phyloP scores from a whole-genome alignment of 2,797 vertebrate genomes.

The Centroberyx gerrardi region DNA sequence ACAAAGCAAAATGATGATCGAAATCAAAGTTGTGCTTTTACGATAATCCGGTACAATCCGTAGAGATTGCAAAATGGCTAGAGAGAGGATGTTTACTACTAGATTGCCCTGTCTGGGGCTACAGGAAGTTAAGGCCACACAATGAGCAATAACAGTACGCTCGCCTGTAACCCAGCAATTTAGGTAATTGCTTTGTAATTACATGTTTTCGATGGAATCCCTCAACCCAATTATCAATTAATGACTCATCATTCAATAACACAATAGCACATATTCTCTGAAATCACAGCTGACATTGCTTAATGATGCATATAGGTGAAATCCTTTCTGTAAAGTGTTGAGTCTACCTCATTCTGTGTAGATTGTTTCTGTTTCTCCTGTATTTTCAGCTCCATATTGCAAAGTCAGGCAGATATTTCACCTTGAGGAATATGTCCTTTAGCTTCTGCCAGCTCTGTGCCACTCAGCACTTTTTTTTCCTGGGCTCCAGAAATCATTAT shows the following conservation, averaged over 20 bases:
- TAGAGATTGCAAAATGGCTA: constrained; percentile 53
- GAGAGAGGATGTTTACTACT: constrained; percentile 29
- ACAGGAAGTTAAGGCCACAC: constrained; percentile 21
- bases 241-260: constrained; percentile 15
- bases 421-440: constrained; percentile 85
- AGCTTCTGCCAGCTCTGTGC: constrained; percentile 75
- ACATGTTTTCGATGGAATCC: background rate
- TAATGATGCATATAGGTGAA: constrained; percentile 1
- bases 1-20: constrained; percentile 53
- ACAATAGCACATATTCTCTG: constrained; percentile 1
- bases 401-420: constrained; percentile 80
- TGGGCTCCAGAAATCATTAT: constrained; percentile 82
- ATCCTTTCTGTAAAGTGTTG: constrained; percentile 11
- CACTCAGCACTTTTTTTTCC: constrained; percentile 78
- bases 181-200: background rate
- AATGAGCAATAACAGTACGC: background rate
- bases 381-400: constrained; percentile 64
- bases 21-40: constrained; percentile 68
- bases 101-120: constrained; percentile 30
- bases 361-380: constrained; percentile 47
- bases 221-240: constrained; percentile 13
- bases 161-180: background rate
- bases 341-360: constrained; percentile 11
- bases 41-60: constrained; percentile 65
- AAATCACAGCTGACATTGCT: background rate